These are phyloP conservation scores for Aphrophora alni DNA, from an alignment of 2,888 invertebrate species.

Conservation along the genomic window DNA sequence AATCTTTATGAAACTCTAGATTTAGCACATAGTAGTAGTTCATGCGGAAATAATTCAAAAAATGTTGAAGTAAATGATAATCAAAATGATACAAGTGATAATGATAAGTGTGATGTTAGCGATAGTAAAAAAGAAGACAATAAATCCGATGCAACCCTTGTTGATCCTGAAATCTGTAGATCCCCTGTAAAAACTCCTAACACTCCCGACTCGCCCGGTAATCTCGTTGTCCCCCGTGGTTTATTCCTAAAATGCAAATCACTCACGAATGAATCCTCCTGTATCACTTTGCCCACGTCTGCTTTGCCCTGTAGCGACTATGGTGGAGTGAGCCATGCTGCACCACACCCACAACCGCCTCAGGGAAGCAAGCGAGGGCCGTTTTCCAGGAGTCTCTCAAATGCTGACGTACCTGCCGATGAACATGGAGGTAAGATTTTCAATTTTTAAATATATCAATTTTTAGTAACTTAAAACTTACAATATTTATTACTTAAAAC, in stretches of 20 bases:
- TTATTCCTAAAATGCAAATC: constrained; percentile 30
- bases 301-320: constrained; percentile 48
- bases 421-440: constrained; percentile 76
- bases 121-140: neutral
- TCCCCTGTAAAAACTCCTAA: neutral
- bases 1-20: constrained; percentile 15
- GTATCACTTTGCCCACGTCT: constrained; percentile 31
- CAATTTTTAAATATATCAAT: too few species aligned
- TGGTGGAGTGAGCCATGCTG: constrained; percentile 39
- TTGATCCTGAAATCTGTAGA: neutral
- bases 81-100: constrained; percentile 13
- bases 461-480: too few species aligned
- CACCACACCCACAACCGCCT: constrained; percentile 28
- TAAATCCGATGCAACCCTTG: neutral
- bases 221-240: constrained; percentile 10
- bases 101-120: constrained; percentile 20
- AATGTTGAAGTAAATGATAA: neutral
- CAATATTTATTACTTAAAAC: too few species aligned
- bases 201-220: constrained; percentile 22
- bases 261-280: constrained; percentile 24
- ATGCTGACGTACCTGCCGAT: constrained; percentile 80
- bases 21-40: neutral
- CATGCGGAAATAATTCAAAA: neutral
- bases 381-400: constrained; percentile 81
- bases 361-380: constrained; percentile 54